Evolutionary conservation across 2,797 vertebrate genomes (phyloP).

Genomic region (Amazona ochrocephala): DNA sequence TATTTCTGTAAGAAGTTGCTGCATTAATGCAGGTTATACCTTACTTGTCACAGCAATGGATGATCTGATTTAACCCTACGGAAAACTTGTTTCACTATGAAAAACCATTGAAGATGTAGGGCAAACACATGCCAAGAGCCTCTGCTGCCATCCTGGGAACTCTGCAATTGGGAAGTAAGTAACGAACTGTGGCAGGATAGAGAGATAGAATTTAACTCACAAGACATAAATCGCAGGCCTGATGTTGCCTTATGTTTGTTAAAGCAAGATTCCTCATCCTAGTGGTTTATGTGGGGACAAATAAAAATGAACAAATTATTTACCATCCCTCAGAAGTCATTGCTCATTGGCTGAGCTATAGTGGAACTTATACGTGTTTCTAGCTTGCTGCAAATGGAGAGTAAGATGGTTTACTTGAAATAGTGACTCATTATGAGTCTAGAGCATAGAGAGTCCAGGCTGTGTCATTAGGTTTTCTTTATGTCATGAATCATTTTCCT

Average conservation of each 20-base stretch:
- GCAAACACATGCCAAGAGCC: not conserved
- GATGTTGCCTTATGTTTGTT: not conserved
- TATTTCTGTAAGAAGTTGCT: not conserved
- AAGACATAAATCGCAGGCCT: not conserved
- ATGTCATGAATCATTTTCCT: not conserved
- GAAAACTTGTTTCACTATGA: not conserved
- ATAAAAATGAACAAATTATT: not conserved
- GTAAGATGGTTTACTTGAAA: not conserved
- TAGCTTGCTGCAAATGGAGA: not conserved
- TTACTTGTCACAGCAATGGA: not conserved
- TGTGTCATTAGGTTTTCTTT: not conserved
- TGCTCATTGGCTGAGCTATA: not conserved
- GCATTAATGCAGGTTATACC: not conserved
- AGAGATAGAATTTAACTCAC: not conserved
- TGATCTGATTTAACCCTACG: not conserved
- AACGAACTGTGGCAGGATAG: not conserved
- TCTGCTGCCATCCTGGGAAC: not conserved
- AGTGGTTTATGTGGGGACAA: not conserved
- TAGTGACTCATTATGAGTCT: not conserved
- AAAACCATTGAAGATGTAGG: not conserved
- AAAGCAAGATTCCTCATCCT: not conserved
- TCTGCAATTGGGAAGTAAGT: accelerated
- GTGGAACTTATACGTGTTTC: not conserved
- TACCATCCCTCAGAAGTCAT: not conserved
- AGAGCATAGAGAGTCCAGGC: not conserved